Conservation (phyloP, 2,113 vertebrate species). For the Empidonax traillii region DNA sequence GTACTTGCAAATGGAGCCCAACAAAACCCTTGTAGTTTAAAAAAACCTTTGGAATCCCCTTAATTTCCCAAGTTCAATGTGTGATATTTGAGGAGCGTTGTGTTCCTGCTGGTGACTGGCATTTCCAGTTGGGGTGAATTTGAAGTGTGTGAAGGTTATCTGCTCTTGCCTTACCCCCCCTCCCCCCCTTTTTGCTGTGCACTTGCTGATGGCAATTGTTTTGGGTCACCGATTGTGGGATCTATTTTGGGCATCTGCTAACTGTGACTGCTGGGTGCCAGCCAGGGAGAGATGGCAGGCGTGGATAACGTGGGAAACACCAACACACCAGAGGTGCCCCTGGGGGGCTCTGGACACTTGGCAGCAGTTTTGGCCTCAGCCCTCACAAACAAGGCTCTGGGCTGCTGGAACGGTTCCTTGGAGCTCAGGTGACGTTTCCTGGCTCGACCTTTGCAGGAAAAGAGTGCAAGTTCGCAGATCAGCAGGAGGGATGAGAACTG, state of each 20-base stretch:
- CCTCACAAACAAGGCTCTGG: not conserved
- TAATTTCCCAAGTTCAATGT: not conserved
- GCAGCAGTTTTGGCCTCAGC: not conserved
- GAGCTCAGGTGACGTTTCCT: not conserved
- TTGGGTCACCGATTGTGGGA: not conserved
- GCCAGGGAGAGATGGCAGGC: not conserved
- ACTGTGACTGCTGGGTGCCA: not conserved
- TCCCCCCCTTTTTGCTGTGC: not conserved
- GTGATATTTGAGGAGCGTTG: not conserved
- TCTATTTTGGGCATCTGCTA: constrained; percentile 1
- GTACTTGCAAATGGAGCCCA: not conserved
- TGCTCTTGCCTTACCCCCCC: not conserved
- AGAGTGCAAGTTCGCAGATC: not conserved
- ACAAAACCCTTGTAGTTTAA: not conserved
- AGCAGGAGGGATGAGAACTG: not conserved
- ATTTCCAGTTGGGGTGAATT: not conserved
- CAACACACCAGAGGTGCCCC: not conserved
- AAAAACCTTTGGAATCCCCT: not conserved
- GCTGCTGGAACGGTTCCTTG: not conserved
- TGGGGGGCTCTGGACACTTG: not conserved
- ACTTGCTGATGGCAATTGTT: not conserved
- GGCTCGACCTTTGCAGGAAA: not conserved
- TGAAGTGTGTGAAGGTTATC: not conserved
- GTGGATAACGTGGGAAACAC: not conserved
- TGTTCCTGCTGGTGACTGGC: not conserved